A percentile compares a stretch with the other conserved stretches of the same genome.
Evolutionary conservation across 2,888 invertebrate genomes (phyloP).

Genomic region (Nomada lathburiana): DNA sequence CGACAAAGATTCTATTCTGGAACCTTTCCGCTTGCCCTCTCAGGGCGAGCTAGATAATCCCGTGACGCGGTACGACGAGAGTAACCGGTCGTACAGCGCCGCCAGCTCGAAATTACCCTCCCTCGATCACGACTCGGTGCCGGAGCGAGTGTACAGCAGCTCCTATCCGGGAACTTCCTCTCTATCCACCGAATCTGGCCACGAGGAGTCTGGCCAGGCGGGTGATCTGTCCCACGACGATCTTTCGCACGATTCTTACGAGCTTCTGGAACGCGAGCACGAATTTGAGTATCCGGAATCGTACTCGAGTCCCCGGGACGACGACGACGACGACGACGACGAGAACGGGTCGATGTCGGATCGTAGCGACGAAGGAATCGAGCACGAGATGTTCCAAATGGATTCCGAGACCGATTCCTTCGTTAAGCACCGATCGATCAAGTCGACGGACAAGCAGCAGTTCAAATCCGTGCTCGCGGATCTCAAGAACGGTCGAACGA

Average conservation of each 20-base stretch:
- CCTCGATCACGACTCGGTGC: constrained; percentile 89
- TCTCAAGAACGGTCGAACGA: constrained; percentile 73
- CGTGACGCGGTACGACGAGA: constrained; percentile 90
- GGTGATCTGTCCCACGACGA: constrained; percentile 93
- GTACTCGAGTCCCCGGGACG: constrained; percentile 81
- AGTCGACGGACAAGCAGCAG: constrained; percentile 76
- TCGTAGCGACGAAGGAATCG: constrained; percentile 85
- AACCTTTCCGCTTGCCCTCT: constrained; percentile 80
- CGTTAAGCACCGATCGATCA: constrained; percentile 80
- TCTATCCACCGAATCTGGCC: constrained; percentile 87
- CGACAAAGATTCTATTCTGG: constrained; percentile 68
- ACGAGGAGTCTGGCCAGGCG: constrained; percentile 87
- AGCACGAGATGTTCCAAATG: constrained; percentile 91
- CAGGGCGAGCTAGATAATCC: constrained; percentile 88
- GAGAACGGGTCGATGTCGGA: constrained; percentile 78
- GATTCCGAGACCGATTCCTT: constrained; percentile 85
- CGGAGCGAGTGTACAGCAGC: constrained; percentile 92
- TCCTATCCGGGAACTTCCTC: constrained; percentile 93
- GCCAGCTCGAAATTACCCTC: constrained; percentile 87
- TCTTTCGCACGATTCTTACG: constrained; percentile 95
- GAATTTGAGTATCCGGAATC: constrained; percentile 83
- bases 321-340: constrained; percentile 49
- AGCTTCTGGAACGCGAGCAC: constrained; percentile 89
- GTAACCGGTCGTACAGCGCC: constrained; percentile 87
- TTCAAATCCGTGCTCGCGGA: constrained; percentile 80